Base-by-base conservation (phyloP, 1,140 invertebrate species). In the Pseudomyrmex pallidus region DNA sequence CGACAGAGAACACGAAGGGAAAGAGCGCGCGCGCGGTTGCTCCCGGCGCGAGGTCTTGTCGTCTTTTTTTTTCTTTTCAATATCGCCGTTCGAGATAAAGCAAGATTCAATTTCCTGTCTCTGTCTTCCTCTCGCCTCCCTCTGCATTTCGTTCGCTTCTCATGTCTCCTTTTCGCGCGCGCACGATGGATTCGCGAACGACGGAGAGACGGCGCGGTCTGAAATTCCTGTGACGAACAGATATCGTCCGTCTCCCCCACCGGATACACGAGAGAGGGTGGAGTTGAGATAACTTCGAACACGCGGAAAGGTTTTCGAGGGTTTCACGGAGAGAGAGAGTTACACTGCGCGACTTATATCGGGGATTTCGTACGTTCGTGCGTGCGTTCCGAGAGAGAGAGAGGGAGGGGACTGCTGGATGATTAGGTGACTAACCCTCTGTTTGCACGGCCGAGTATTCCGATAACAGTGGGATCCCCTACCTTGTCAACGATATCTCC, bases 81-180 rank as follows among this genome's bases (percentile, higher is more conserved):
- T 86, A 85, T 82, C 84, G 22, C 17, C 66, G 56, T 59, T 74
- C 66, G 67, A 91, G 91, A 93, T 92, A 92, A 92, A 92, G 89
- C 90, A 87, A 92, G 91, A 93, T 93, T 93, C 92, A 93, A 93
- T 93, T 93, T 92, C 90, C 76, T 76, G 74, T 91, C 88, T 85
- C 91, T 90, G 78, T 87, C 83, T 87, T 86, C 86, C 86, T 85
- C 73, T 88, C 17, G 35, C 72, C 20, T 91, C 90, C 88, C 89
- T 90, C 84, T 85, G 76, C 86, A 82, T 84, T 86, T 84, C 70
- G 85, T 52, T 57, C 22, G 15, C 50, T 90, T 90, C 90, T 87
- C 76, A 88, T 91, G 87, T 89, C 87, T 88, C 85, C 87, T 86
- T 88, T 84, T 90, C 74, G 50, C 50, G 48, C 59, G 17, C 25